Percentiles rank a stretch among this genome's conserved stretches.
phyloP scores from a whole-genome alignment of 2,797 vertebrate genomes.

The Esox masquinongy region DNA sequence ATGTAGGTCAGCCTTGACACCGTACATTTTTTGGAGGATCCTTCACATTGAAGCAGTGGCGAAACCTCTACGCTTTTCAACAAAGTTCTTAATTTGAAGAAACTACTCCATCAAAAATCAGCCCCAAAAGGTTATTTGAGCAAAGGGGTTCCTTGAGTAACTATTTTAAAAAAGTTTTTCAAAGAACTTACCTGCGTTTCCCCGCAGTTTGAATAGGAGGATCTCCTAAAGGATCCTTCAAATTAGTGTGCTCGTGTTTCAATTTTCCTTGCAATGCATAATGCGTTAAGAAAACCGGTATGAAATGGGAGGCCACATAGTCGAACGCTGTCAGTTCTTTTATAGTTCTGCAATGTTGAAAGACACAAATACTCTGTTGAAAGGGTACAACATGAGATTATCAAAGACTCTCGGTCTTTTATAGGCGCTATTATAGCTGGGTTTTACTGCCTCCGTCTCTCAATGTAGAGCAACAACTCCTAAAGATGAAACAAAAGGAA shows the following conservation, averaged over 20 bases:
- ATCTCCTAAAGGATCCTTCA: too few species aligned
- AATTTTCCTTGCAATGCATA: neutral
- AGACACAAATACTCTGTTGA: neutral
- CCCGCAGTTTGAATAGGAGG: too few species aligned
- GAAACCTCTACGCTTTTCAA: too few species aligned
- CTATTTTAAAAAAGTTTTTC: too few species aligned
- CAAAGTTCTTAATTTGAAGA: too few species aligned
- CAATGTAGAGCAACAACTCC: neutral
- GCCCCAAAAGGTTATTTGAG: too few species aligned
- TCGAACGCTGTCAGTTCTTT: neutral
- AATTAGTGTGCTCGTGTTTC: neutral
- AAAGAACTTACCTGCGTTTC: too few species aligned
- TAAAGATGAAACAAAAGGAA: neutral
- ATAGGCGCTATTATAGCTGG: too few species aligned
- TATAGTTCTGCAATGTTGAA: neutral
- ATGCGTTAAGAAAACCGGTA: neutral
- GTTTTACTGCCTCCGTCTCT: neutral
- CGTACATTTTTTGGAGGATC: too few species aligned
- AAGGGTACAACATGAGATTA: neutral
- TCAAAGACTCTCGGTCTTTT: neutral
- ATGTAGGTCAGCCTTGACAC: neutral
- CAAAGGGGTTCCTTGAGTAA: too few species aligned
- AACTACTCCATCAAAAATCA: too few species aligned
- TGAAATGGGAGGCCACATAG: neutral
- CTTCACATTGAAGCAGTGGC: too few species aligned